phyloP scores from a whole-genome alignment of 2,113 vertebrate genomes.

The Calyptommatus sinebrachiatus region DNA sequence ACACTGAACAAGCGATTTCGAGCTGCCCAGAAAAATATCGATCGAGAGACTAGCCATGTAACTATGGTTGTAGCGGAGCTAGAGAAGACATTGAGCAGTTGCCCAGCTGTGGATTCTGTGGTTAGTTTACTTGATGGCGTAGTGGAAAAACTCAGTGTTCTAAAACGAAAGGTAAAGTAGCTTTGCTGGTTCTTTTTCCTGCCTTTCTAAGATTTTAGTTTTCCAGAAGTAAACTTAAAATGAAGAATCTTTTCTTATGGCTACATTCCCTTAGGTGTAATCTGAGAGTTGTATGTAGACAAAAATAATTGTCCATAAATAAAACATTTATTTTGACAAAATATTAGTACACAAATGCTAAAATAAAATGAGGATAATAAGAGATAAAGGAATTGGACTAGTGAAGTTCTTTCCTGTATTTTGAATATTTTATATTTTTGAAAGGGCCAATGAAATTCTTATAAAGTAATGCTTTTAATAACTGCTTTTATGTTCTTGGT shows the following conservation, averaged over 20 bases:
- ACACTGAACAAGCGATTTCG: slow-evolving; percentile 97
- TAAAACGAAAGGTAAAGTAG: slow-evolving; percentile 88
- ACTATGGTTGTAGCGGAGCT: slow-evolving; percentile 96
- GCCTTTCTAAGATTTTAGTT: not conserved
- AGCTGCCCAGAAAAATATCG: slow-evolving; percentile 96
- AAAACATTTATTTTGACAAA: no score
- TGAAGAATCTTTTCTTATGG: not conserved
- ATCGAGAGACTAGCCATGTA: slow-evolving; percentile 96
- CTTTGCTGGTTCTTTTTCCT: rapidly evolving
- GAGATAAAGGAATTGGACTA: no score
- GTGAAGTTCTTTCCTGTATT: not conserved
- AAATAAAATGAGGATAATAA: no score
- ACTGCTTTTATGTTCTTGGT: not conserved
- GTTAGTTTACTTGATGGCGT: slow-evolving; percentile 95
- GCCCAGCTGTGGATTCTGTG: slow-evolving; percentile 93
- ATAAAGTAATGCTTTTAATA: not conserved
- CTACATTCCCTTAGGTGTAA: not conserved
- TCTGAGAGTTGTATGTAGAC: no score
- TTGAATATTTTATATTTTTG: no score
- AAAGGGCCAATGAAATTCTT: not conserved
- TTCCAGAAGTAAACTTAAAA: not conserved
- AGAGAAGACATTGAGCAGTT: slow-evolving; percentile 94
- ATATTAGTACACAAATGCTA: no score
- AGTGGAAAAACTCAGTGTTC: slow-evolving; percentile 95
- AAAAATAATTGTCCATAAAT: no score